Evolutionary conservation across 2,113 vertebrate species (phyloP).

Genomic region (Lipotes vexillifer): DNA sequence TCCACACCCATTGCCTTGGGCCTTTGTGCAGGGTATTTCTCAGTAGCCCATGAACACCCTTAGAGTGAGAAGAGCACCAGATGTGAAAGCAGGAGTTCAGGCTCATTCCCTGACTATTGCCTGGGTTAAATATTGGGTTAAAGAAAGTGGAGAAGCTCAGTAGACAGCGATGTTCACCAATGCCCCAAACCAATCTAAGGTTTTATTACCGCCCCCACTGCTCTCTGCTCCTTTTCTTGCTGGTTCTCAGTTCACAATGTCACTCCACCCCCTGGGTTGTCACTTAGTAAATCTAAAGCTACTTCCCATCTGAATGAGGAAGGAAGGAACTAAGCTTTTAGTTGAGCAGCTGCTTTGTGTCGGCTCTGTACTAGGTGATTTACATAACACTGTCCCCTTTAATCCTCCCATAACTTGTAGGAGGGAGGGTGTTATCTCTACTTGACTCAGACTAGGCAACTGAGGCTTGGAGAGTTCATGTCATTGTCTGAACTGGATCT

Average conservation of each 20-base stretch:
- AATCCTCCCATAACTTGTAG: background rate
- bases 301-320: background rate
- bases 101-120: background rate
- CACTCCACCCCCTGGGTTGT: background rate
- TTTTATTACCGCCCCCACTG: background rate
- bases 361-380: background rate
- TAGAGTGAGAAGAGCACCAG: background rate
- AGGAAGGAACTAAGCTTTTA: background rate
- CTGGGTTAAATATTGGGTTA: background rate
- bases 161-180: background rate
- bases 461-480: background rate
- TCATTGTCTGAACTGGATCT: background rate
- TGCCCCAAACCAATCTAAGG: background rate
- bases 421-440: background rate
- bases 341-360: background rate
- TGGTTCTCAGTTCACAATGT: background rate
- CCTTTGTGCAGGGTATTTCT: background rate
- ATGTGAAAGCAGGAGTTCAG: background rate
- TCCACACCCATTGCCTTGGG: background rate
- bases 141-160: background rate
- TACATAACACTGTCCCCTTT: background rate
- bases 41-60: background rate
- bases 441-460: background rate
- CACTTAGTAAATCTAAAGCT: background rate
- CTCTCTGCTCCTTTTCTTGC: background rate